phyloP scores from a whole-genome alignment of 2,888 invertebrate species.

The Lycophotia porphyrea region DNA sequence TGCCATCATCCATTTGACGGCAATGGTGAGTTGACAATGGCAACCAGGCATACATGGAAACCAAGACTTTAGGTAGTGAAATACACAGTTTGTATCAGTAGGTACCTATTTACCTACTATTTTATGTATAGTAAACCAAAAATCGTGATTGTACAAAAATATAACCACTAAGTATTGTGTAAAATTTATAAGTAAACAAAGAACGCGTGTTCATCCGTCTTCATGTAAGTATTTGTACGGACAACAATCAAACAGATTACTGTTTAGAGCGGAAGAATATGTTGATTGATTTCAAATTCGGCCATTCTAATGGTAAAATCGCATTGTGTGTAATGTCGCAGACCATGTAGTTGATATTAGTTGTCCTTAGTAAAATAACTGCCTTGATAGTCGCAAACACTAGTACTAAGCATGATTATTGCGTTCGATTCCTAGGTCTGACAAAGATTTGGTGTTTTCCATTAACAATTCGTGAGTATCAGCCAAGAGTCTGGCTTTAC shows the following conservation, averaged over 20 bases:
- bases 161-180: not conserved
- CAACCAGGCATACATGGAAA: too few species aligned
- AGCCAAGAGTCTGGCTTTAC: not conserved
- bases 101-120: not conserved
- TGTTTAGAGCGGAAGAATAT: constrained; percentile 53
- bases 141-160: constrained; percentile 22
- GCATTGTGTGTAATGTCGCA: not conserved
- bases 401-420: not conserved
- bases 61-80: too few species aligned
- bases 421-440: not conserved
- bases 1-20: too few species aligned
- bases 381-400: not conserved
- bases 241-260: constrained; percentile 35
- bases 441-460: not conserved
- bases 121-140: not conserved
- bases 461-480: not conserved
- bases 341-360: not conserved
- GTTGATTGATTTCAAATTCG: constrained; percentile 12
- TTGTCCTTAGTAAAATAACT: not conserved
- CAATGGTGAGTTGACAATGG: too few species aligned
- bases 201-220: constrained; percentile 15
- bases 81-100: not conserved
- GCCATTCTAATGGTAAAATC: not conserved
- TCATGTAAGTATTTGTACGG: constrained; percentile 4
- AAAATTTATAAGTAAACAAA: constrained; percentile 35